A percentile compares a stretch with the other conserved stretches of the same genome.
Conservation (phyloP, 2,113 vertebrate species). For the Cryptomyrus ogoouensis region DNA sequence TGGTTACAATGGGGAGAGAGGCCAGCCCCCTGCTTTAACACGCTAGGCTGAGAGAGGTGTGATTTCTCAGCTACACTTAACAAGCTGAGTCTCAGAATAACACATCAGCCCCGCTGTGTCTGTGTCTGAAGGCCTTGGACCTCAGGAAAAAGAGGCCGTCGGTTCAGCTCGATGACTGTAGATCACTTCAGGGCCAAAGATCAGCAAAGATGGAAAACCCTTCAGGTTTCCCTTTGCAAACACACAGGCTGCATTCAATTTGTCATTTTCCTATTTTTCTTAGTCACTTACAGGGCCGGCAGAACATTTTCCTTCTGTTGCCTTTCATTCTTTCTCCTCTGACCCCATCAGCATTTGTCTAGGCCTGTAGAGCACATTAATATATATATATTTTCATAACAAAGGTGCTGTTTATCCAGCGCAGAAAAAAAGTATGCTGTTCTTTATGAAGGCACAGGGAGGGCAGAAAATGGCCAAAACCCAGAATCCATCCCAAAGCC, state of each 20-base stretch:
- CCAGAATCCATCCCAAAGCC: background rate
- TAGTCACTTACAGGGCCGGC: background rate
- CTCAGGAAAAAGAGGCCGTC: background rate
- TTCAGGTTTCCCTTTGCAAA: background rate
- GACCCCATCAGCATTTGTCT: background rate
- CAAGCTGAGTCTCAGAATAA: background rate
- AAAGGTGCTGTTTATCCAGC: background rate
- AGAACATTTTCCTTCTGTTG: background rate
- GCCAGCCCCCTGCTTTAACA: background rate
- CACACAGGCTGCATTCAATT: background rate
- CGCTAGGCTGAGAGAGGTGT: background rate
- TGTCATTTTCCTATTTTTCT: background rate
- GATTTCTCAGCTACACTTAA: background rate
- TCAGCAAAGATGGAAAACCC: background rate
- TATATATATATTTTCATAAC: background rate
- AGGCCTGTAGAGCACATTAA: background rate
- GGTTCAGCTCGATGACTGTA: background rate
- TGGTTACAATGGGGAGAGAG: background rate
- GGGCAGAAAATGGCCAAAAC: background rate
- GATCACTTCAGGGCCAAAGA: background rate
- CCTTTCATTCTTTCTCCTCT: background rate
- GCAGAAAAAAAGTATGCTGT: background rate
- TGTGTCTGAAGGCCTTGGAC: background rate
- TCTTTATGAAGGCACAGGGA: background rate
- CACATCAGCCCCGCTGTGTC: background rate